Conservation (phyloP, 1,140 invertebrate genomes). For the Andricus grossulariae region DNA sequence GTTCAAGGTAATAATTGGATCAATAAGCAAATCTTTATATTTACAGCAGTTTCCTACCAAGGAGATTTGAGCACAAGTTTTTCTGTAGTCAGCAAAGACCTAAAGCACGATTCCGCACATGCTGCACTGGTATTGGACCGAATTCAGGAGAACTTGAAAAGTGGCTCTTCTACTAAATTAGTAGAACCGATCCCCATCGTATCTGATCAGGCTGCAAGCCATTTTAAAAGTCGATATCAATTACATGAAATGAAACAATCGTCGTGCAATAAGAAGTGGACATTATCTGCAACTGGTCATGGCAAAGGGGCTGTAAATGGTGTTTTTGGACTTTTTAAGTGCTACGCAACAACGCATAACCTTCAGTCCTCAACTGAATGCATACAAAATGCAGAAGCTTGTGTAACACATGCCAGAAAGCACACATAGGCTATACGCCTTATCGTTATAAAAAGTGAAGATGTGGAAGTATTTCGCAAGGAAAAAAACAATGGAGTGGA, state of each 20-base stretch:
- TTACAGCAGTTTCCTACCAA: background rate
- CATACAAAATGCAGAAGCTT: no score
- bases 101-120: slow-evolving; percentile 8
- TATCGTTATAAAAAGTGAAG: no score
- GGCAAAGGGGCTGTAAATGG: background rate
- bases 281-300: slow-evolving; percentile 1
- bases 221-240: background rate
- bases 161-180: background rate
- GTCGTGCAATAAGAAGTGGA: slow-evolving; percentile 26
- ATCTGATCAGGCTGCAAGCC: background rate
- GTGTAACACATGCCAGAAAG: no score
- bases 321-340: background rate
- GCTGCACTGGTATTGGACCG: background rate
- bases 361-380: no score
- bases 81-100: background rate
- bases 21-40: no score
- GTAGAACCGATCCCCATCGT: background rate
- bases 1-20: slow-evolving; percentile 20
- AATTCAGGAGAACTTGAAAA: background rate
- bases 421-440: no score
- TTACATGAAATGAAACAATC: slow-evolving; percentile 30
- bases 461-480: no score
- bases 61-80: background rate
- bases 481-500: no score
- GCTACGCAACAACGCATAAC: no score